phyloP scores from a whole-genome alignment of 2,888 invertebrate genomes.

The Sisyra nigra region DNA sequence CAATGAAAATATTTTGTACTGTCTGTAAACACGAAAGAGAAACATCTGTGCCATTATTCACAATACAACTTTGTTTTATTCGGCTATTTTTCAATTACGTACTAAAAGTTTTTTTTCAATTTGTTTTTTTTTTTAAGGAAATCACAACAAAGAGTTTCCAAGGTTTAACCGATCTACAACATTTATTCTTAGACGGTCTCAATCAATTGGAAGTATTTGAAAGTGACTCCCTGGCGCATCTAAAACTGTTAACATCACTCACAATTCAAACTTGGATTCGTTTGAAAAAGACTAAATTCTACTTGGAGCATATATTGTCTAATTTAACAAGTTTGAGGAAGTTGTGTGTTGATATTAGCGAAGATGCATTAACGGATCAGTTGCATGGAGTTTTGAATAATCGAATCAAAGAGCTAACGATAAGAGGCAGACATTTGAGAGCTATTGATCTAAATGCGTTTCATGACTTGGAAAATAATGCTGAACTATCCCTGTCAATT shows the following conservation, averaged over 20 bases:
- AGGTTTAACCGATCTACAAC: conserved; percentile 52
- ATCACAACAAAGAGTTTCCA: conserved; percentile 54
- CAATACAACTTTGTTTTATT: not conserved
- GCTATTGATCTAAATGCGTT: conserved; percentile 63
- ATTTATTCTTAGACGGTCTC: conserved; percentile 57
- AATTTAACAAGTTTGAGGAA: conserved; percentile 58
- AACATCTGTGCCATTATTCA: not conserved
- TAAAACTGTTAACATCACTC: conserved; percentile 52
- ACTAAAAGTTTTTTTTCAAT: conserved; percentile 1
- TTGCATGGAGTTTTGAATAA: conserved; percentile 60
- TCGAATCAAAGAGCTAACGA: conserved; percentile 63
- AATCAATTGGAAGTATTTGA: conserved; percentile 58
- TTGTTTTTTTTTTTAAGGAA: conserved; percentile 26
- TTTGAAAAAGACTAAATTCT: not conserved
- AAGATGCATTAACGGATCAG: conserved; percentile 56
- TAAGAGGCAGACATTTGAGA: conserved; percentile 59
- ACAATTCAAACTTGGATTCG: conserved; percentile 48
- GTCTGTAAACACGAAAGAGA: not conserved
- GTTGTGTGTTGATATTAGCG: conserved; percentile 60
- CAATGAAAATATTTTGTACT: conserved; percentile 1
- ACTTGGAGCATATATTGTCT: conserved; percentile 45
- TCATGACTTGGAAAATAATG: conserved; percentile 51
- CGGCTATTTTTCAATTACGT: too few species aligned
- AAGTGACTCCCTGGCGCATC: conserved; percentile 53
- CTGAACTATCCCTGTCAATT: conserved; percentile 61